A percentile compares a stretch with the other conserved stretches of the same genome.
These are phyloP conservation scores for Agrilus cyanescens DNA, from an alignment of 2,888 invertebrate species.

Conservation along the genomic window DNA sequence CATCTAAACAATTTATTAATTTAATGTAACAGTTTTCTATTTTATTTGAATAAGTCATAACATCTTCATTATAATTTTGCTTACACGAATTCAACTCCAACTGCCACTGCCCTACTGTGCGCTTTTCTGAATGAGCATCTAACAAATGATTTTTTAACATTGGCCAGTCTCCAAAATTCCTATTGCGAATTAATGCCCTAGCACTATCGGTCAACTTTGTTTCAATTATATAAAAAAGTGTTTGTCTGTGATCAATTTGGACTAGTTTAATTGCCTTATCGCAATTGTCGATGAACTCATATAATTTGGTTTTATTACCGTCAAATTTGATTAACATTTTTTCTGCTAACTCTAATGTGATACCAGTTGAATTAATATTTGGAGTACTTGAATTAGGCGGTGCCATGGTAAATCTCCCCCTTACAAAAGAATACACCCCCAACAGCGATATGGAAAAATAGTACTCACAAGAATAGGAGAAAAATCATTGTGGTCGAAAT, in stretches of 20 bases:
- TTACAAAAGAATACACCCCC: too few species aligned
- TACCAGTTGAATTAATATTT: too few species aligned
- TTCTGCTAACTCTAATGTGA: too few species aligned
- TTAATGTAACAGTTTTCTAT: slow-evolving; percentile 22
- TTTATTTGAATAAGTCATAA: slow-evolving; percentile 18
- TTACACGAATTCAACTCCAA: slow-evolving; percentile 20
- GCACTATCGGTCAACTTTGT: slow-evolving; percentile 15
- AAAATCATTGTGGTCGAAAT: too few species aligned
- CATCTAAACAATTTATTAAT: slow-evolving; percentile 19
- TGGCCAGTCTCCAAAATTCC: slow-evolving; percentile 14
- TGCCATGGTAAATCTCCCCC: too few species aligned
- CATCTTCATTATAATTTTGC: slow-evolving; percentile 17
- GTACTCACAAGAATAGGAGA: too few species aligned
- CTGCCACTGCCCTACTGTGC: slow-evolving; percentile 22
- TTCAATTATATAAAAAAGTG: slow-evolving; percentile 14
- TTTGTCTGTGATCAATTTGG: slow-evolving; percentile 7
- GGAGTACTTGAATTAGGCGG: too few species aligned
- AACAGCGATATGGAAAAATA: too few species aligned
- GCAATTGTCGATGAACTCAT: too few species aligned
- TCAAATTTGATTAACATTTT: too few species aligned
- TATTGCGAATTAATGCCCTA: slow-evolving; percentile 13
- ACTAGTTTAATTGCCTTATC: slow-evolving; percentile 9
- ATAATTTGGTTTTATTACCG: slow-evolving; percentile 10
- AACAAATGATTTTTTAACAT: slow-evolving; percentile 12
- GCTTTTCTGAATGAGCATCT: slow-evolving; percentile 18